Evolutionary conservation across 2,888 invertebrate genomes (phyloP), one percentile per base, ranked within the genome.

Genomic region (Caenorhabditis imperialis): DNA sequence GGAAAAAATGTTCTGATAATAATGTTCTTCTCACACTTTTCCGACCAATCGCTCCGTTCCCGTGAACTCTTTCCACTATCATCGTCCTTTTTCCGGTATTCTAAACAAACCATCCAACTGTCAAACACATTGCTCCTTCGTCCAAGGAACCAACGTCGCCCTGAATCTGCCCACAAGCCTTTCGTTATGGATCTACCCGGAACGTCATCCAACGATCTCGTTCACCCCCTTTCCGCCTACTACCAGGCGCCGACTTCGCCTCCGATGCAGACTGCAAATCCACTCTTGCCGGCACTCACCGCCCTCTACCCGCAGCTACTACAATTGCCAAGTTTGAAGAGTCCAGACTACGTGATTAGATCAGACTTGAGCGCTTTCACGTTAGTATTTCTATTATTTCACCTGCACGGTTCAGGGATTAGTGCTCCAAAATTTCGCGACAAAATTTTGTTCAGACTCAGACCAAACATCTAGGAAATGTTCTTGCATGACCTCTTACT

Each of bases 161-260:
- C 69, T 45, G 35, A 25, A 30, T 30, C 30, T 10, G 30, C 30
- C 30, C 30, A 45, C n/a, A n/a, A n/a, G n/a, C n/a, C n/a, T n/a
- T n/a, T n/a, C n/a, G n/a, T 16, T 7, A 75, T 75, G 74, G 74
- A 75, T 58, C 48, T 75, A 42, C 74, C 74, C 22, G 74, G 74
- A 62, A 51, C 74, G 44, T 75, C 74, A 12, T 42, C 74, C 6
- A 62, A 61, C 38, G 57, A 63, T 27, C 22, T 74, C 38, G 51
- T 74, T 30, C 60, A 54, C 12, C 53, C 55, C 2, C 10, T 65
- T 27, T 47, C 53, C 6, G 30, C 42, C 8, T 67, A 57, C 23
- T 60, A 65, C 27, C 27, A 45, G 18, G 16, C 58, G 14, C 65
- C 73, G 12, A 51, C 54, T n/a, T 57, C 73, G 10, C 73, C 73